Base-by-base conservation (phyloP, 2,797 vertebrate species). In the Pipistrellus pygmaeus region DNA sequence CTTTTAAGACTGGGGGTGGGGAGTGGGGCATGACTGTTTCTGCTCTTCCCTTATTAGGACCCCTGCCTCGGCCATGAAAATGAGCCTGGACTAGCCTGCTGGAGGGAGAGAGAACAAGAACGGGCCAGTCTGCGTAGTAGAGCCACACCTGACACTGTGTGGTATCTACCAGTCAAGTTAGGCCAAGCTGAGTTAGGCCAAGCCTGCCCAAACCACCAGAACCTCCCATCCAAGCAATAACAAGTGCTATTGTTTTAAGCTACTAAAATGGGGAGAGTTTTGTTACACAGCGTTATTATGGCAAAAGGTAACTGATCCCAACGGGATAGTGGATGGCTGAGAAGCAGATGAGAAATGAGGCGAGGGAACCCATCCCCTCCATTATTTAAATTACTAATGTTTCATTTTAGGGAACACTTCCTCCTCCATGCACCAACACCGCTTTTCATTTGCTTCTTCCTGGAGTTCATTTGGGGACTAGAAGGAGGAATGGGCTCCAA, bases 391-490 rank as follows among this genome's bases (percentile, higher is more conserved):
- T 35, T 48, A 44, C 66, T n/a, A 8, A 46, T 62, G 23, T 55
- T 92, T 82, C 6, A 35, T 30, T 66, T 25, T 41, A 15, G 21
- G 69, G 57, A 46, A 62, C 73, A 38, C 75, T 64, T 90, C 51
- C 41, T 81, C 85, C 38, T 85, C 3, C 18, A 41, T 1, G 8
- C 80, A 17, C 11, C 7, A 35, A 78, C 73, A 30, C 5, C 55
- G 53, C 51, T 90, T 91, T 78, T 75, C 75, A 15, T 72, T 68
- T 82, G 84, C 21, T 96, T 94, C 81, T 94, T 90, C 82, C 86
- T 80, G 48, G 78, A 62, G 41, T 89, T 94, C 91, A 76, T 38
- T 51, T 83, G 48, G 93, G 83, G 76, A 77, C 71, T 73, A 46
- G 81, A 88, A 84, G 76, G 88, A 95, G 86, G 44, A 89, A 89